phyloP scores from a whole-genome alignment of 2,113 vertebrate species.

The Gallinago media region DNA sequence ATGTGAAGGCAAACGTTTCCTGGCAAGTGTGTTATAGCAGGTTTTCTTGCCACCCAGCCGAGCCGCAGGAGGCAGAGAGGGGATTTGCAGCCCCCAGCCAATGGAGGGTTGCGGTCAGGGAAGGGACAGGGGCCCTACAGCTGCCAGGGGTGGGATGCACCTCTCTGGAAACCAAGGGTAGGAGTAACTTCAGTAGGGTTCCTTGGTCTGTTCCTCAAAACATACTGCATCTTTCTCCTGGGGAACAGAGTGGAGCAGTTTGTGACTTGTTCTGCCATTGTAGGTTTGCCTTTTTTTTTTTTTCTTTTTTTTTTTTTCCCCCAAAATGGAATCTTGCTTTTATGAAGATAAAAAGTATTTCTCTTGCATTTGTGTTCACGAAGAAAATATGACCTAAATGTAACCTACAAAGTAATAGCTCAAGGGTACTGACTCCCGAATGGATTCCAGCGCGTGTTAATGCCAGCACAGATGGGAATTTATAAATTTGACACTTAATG shows the following conservation, averaged over 20 bases:
- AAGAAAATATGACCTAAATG: neutral
- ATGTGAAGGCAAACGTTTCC: neutral
- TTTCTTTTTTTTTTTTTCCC: too few relatives aligned
- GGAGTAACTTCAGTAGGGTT: neutral
- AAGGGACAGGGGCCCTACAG: neutral
- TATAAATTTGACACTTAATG: neutral
- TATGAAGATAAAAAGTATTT: neutral
- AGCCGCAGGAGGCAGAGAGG: rapidly evolving
- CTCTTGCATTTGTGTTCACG: neutral
- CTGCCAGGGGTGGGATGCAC: neutral
- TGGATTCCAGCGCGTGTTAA: neutral
- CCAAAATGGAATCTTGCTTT: neutral
- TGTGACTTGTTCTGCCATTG: neutral
- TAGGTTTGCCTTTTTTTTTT: neutral
- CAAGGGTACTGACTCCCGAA: neutral
- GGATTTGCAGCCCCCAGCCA: neutral
- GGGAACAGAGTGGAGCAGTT: neutral
- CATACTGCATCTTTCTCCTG: neutral
- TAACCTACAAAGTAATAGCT: neutral
- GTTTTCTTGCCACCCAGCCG: neutral
- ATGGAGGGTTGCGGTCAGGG: rapidly evolving
- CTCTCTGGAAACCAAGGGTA: neutral
- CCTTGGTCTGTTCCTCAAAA: neutral
- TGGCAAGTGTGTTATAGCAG: neutral
- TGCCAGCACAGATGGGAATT: neutral